Evolutionary conservation across 1,140 invertebrate genomes (phyloP), one percentile per base, ranked within the genome.

Genomic region (Hypothenemus hampei): DNA sequence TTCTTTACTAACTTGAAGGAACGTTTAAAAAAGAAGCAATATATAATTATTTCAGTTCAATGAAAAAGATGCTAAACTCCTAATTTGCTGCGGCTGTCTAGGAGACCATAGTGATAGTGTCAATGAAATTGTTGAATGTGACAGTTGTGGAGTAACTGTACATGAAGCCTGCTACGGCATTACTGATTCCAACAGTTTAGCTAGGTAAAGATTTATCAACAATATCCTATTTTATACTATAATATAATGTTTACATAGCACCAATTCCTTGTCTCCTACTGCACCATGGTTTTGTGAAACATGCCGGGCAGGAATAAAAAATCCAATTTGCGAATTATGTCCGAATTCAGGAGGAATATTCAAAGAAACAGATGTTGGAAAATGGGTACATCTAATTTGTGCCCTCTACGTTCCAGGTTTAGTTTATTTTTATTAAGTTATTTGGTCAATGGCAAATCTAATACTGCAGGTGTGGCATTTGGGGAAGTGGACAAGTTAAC

Each of bases 221-320:
- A 4, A n/a, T 43, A 11, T 22, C 6, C 4, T 15, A 18, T 7
- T n/a, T n/a, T n/a, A n/a, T n/a, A n/a, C n/a, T n/a, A n/a, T n/a
- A n/a, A n/a, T n/a, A n/a, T n/a, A n/a, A n/a, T n/a, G n/a, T n/a
- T n/a, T 47, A 31, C 35, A 11, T 23, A 57, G 89, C 68, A 91
- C 89, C 13, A 86, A 89, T 47, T 97, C 93, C 6, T 86, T 91
- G 0, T 90, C 89, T 41, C 93, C 92, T 26, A 97, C 93, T 1
- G 93, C 95, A 62, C 94, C 94, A 0, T 98, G 95, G 95, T 97
- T 97, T 73, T 98, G 94, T 76, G 94, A 98, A 75, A 89, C 93
- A n/a, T 97, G 95, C 64, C 92, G 91, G 67, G 92, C 91, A 31
- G 91, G 91, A 1, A 81, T 91, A 6, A 83, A 80, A 20, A 85